Conservation (phyloP, 2,113 vertebrate species). For the Cyanoramphus novaezelandiae region DNA sequence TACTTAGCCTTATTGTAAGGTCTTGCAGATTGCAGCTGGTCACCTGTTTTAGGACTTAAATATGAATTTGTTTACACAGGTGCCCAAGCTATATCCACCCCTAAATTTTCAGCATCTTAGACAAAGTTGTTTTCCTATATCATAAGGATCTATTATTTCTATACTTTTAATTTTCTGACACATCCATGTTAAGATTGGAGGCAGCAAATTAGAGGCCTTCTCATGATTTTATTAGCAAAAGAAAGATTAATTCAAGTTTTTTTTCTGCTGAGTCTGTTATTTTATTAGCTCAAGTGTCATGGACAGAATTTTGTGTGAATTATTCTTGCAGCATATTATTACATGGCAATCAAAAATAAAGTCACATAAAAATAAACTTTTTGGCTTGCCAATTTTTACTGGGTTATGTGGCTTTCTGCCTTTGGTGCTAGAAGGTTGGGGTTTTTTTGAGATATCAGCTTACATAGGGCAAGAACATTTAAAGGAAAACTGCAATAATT, state of each 20-base stretch:
- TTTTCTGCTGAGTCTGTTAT: slow-evolving; percentile 26
- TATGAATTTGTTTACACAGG: not conserved
- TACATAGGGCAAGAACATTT: slow-evolving; percentile 25
- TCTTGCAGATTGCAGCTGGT: slow-evolving; percentile 22
- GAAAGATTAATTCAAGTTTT: not conserved
- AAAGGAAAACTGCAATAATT: slow-evolving; percentile 47
- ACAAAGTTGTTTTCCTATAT: slow-evolving; percentile 23
- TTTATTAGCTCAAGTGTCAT: not conserved
- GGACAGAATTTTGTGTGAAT: slow-evolving; percentile 42
- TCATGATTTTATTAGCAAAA: slow-evolving; percentile 21
- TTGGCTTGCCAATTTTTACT: slow-evolving; percentile 66
- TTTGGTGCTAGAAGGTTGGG: slow-evolving; percentile 2
- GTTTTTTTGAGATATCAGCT: not conserved
- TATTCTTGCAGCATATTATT: slow-evolving; percentile 15
- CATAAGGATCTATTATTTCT: slow-evolving; percentile 17
- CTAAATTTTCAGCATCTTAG: not conserved
- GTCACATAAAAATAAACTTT: slow-evolving; percentile 41
- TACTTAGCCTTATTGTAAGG: slow-evolving; percentile 36
- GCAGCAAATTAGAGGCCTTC: slow-evolving; percentile 15
- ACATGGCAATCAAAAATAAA: slow-evolving; percentile 18
- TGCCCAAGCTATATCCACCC: not conserved
- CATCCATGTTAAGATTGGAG: not conserved
- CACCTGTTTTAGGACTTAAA: not conserved
- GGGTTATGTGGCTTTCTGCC: slow-evolving; percentile 25
- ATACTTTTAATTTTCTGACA: not conserved